Evolutionary conservation across 1,140 invertebrate species (phyloP).

Genomic region (Myzus persicae): DNA sequence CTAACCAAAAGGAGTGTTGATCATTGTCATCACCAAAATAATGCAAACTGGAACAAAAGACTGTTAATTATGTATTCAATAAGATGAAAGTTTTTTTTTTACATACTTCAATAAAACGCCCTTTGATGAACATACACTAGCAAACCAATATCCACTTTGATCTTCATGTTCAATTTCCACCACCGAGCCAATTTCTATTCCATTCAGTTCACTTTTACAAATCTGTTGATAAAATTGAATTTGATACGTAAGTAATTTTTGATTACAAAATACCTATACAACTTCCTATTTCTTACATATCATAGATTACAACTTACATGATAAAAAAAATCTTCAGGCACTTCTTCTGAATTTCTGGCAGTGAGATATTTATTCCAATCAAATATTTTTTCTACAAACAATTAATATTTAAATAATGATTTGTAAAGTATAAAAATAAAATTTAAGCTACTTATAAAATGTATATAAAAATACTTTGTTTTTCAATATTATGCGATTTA

Average conservation of each 20-base stretch:
- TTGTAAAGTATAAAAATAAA: not conserved
- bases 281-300: not conserved
- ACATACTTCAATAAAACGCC: constrained; percentile 37
- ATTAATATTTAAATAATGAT: not conserved
- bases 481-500: too few relatives aligned
- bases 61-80: not conserved
- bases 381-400: constrained; percentile 13
- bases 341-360: constrained; percentile 17
- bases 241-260: not conserved
- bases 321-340: constrained; percentile 49
- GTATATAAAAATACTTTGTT: not conserved
- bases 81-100: not conserved
- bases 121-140: constrained; percentile 22
- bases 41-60: constrained; percentile 1
- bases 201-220: constrained; percentile 54
- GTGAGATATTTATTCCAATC: constrained; percentile 47
- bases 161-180: constrained; percentile 50
- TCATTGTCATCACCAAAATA: constrained; percentile 51
- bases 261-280: not conserved
- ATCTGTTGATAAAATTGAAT: not conserved
- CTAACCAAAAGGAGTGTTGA: constrained; percentile 41
- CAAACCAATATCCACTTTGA: constrained; percentile 46
- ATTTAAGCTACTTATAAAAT: not conserved
- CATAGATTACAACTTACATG: constrained; percentile 1
- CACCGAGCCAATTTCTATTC: constrained; percentile 38